Conservation (phyloP, 2,888 invertebrate genomes). For the Parnassius apollo region DNA sequence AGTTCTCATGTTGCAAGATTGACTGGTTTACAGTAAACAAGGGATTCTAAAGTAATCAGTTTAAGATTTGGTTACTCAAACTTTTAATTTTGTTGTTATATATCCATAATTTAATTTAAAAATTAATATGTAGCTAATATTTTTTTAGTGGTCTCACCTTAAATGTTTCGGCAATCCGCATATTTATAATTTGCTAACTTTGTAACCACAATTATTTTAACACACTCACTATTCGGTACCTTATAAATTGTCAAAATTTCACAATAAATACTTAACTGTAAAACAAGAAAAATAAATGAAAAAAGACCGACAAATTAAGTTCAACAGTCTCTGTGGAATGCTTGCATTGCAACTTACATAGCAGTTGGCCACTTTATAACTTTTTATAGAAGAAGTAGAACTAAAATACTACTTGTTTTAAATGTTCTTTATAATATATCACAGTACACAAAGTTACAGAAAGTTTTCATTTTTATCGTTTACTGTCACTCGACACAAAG, state of each 20-base stretch:
- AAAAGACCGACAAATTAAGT: constrained; percentile 70
- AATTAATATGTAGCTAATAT: too few relatives aligned
- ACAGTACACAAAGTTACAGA: constrained; percentile 50
- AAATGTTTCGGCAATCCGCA: constrained; percentile 72
- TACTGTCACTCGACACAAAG: constrained; percentile 65
- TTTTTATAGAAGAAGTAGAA: constrained; percentile 13
- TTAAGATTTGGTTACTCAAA: background rate
- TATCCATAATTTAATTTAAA: constrained; percentile 7
- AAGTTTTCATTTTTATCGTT: constrained; percentile 62
- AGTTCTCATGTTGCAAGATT: too few relatives aligned
- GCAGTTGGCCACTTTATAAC: constrained; percentile 4
- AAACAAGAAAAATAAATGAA: constrained; percentile 62
- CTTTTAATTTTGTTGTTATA: background rate
- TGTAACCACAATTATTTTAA: constrained; percentile 51
- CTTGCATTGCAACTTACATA: constrained; percentile 62
- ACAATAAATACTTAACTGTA: constrained; percentile 39
- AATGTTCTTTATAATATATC: constrained; percentile 40
- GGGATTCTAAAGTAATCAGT: too few relatives aligned
- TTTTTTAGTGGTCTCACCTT: constrained; percentile 52
- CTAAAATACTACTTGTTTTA: constrained; percentile 28
- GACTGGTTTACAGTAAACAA: too few relatives aligned
- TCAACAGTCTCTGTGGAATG: constrained; percentile 78
- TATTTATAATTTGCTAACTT: constrained; percentile 47
- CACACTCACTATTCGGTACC: constrained; percentile 40
- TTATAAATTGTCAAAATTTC: constrained; percentile 41